Evolutionary conservation across 2,113 vertebrate species (phyloP).

Genomic region (Notothenia rossii): DNA sequence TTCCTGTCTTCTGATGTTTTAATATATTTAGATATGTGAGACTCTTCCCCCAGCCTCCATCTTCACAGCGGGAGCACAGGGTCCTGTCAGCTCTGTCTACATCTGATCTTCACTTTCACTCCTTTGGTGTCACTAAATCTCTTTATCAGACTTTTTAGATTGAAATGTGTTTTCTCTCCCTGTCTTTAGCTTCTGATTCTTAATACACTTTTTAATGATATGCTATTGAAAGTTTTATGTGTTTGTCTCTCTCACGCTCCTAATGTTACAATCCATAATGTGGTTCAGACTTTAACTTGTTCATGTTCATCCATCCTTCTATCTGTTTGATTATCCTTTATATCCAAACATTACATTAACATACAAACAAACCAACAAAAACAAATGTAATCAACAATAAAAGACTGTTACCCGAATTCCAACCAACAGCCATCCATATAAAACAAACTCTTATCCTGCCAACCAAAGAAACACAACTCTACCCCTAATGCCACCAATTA

Average conservation of each 20-base stretch:
- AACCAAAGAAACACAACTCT: neutral
- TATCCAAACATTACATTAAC: neutral
- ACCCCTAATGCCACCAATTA: neutral
- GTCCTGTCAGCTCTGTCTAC: neutral
- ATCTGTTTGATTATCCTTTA: neutral
- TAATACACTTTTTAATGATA: neutral
- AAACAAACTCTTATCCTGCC: neutral
- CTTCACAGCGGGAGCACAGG: too few relatives aligned
- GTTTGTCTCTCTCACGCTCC: neutral
- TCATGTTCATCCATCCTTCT: neutral
- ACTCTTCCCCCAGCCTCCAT: neutral
- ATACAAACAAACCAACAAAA: neutral
- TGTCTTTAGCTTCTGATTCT: neutral
- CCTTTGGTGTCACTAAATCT: neutral
- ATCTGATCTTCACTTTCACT: neutral
- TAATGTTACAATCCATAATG: neutral
- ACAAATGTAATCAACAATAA: neutral
- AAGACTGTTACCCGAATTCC: neutral
- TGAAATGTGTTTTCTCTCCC: neutral
- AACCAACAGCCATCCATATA: neutral
- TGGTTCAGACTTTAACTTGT: neutral
- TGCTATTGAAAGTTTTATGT: neutral
- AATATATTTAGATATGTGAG: slow-evolving; percentile 2
- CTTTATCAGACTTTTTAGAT: neutral
- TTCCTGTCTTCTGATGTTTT: neutral